These are phyloP conservation scores for Latrodectus geometricus DNA, from an alignment of 1,140 invertebrate genomes.

Conservation along the genomic window DNA sequence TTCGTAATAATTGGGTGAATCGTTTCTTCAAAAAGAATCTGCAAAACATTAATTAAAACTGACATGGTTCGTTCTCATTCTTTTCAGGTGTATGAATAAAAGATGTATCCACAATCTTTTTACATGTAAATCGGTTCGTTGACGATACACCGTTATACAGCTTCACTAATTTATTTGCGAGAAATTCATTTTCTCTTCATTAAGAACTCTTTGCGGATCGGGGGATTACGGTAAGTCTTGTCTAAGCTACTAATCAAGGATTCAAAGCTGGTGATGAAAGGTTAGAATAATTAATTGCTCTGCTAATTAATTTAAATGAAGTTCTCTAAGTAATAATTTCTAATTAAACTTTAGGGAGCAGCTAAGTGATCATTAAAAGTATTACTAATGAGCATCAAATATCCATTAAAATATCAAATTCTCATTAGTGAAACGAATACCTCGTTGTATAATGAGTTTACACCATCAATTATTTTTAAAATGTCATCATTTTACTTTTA, in stretches of 20 bases:
- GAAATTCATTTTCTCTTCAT: no score
- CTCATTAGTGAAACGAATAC: constrained; percentile 43
- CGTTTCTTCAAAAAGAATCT: no score
- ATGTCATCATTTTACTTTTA: constrained; percentile 30
- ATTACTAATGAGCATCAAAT: constrained; percentile 46
- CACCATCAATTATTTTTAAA: constrained; percentile 53
- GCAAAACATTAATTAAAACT: no score
- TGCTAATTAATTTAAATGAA: constrained; percentile 48
- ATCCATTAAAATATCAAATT: constrained; percentile 52
- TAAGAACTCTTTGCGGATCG: not conserved
- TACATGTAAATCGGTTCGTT: no score
- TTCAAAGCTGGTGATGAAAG: not conserved
- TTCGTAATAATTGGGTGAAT: no score
- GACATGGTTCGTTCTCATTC: no score
- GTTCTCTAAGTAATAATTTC: constrained; percentile 38
- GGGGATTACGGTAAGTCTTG: not conserved
- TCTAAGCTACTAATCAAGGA: not conserved
- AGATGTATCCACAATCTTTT: no score
- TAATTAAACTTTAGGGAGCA: constrained; percentile 22
- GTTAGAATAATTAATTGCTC: constrained; percentile 38
- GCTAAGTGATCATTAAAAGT: constrained; percentile 38
- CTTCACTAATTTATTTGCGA: no score
- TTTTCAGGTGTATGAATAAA: no score
- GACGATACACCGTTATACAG: no score
- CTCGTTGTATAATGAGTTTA: constrained; percentile 26